Percentiles rank a stretch among this genome's conserved stretches.
These are phyloP conservation scores for Sminthurinus aureus DNA, from an alignment of 2,888 invertebrate species.

Conservation along the genomic window DNA sequence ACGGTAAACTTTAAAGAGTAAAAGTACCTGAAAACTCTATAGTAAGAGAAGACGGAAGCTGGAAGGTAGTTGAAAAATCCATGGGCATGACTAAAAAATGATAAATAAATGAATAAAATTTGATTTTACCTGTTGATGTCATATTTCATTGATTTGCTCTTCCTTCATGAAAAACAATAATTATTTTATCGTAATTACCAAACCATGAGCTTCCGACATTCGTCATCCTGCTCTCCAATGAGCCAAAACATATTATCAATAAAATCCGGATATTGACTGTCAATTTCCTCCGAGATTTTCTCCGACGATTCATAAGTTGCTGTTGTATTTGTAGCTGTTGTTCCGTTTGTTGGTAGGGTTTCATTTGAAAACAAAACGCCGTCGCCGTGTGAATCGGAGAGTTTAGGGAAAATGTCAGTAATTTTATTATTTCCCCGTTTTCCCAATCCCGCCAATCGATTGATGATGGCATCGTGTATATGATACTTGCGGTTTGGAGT, in stretches of 20 bases:
- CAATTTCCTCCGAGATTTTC: background rate
- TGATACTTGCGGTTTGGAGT: slow-evolving; percentile 27
- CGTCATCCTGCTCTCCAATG: slow-evolving; percentile 27
- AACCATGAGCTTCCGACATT: slow-evolving; percentile 51
- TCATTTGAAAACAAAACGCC: background rate
- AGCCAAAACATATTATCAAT: slow-evolving; percentile 32
- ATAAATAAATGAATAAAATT: no score
- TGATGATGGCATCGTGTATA: slow-evolving; percentile 20
- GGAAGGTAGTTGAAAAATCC: slow-evolving; percentile 55
- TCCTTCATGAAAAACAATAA: no score
- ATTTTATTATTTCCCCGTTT: background rate
- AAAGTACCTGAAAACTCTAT: slow-evolving; percentile 57
- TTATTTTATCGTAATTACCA: slow-evolving; percentile 30
- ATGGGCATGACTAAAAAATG: slow-evolving; percentile 50
- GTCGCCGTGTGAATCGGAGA: background rate
- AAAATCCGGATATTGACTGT: slow-evolving; percentile 17
- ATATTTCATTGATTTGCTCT: no score
- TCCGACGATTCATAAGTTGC: background rate
- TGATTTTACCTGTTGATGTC: no score
- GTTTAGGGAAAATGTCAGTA: background rate
- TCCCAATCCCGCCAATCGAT: background rate
- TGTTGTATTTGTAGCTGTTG: no score
- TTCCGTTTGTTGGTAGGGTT: background rate
- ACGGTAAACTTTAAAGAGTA: background rate
- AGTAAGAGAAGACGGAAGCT: slow-evolving; percentile 33